Evolutionary conservation across 2,888 invertebrate species (phyloP).

Genomic region (Linyphia triangularis): DNA sequence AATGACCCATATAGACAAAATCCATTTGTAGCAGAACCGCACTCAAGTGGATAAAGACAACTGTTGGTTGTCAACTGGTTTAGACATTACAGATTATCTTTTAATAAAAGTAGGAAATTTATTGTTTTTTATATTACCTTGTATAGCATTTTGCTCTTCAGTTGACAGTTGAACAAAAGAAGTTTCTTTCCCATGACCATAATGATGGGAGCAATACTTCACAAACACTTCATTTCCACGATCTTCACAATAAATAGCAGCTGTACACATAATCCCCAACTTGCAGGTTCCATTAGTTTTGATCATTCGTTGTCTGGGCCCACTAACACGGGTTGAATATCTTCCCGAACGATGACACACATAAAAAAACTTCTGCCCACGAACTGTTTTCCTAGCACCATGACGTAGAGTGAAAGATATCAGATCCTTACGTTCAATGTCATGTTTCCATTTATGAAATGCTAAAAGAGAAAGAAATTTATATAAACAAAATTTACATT

Average conservation of each 20-base stretch:
- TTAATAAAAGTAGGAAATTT: too few species aligned
- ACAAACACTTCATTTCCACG: slow-evolving; percentile 23
- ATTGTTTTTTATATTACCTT: slow-evolving; percentile 62
- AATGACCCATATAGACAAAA: too few species aligned
- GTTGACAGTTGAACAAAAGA: slow-evolving; percentile 34
- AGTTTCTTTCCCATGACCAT: slow-evolving; percentile 68
- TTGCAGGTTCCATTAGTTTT: slow-evolving; percentile 36
- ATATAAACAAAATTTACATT: neutral
- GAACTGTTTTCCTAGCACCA: slow-evolving; percentile 8
- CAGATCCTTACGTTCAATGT: slow-evolving; percentile 32
- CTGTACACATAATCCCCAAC: slow-evolving; percentile 42
- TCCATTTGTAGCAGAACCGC: too few species aligned
- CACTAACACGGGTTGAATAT: neutral
- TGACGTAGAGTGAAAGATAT: slow-evolving; percentile 15
- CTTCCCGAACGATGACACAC: slow-evolving; percentile 54
- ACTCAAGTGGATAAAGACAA: too few species aligned
- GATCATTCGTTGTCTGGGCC: slow-evolving; percentile 20
- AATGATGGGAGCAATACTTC: slow-evolving; percentile 51
- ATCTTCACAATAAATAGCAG: slow-evolving; percentile 11
- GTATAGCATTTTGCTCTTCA: slow-evolving; percentile 58
- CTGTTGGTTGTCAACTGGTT: slow-evolving; percentile 46
- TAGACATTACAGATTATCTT: too few species aligned
- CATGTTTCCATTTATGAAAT: slow-evolving; percentile 52
- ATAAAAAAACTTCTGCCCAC: slow-evolving; percentile 38
- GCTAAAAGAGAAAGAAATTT: slow-evolving; percentile 18